A percentile compares a stretch with the other conserved stretches of the same genome.
Conservation (phyloP, 2,888 invertebrate genomes). For the Zaprionus bogoriensis region DNA sequence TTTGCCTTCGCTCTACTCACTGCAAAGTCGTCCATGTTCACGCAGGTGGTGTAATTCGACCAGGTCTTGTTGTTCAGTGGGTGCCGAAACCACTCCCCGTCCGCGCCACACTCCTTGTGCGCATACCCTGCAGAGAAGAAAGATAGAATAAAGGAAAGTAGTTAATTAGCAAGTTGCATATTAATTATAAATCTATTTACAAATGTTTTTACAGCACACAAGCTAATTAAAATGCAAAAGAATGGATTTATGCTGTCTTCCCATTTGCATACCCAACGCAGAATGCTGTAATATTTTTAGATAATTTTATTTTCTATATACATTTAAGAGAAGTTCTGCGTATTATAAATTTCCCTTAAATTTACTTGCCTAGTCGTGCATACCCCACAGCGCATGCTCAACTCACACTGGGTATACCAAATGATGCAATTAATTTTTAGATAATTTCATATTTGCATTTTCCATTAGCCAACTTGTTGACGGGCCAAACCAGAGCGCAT, state of each 20-base stretch:
- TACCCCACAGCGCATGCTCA: not conserved
- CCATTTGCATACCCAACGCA: no score
- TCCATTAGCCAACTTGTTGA: constrained; percentile 15
- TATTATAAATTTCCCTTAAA: not conserved
- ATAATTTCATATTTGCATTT: constrained; percentile 28
- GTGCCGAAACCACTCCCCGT: constrained; percentile 93
- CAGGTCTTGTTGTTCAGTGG: constrained; percentile 90
- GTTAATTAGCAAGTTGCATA: not conserved
- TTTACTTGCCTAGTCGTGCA: not conserved
- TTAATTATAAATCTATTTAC: not conserved
- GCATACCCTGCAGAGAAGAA: constrained; percentile 86
- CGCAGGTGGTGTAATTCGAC: constrained; percentile 96
- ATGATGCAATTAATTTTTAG: constrained; percentile 17
- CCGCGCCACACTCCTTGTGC: constrained; percentile 90
- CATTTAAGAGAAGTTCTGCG: no score
- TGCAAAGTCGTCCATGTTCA: constrained; percentile 87
- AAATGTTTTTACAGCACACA: no score
- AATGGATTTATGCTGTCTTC: no score
- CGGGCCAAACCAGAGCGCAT: constrained; percentile 4
- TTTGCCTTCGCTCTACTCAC: constrained; percentile 81
- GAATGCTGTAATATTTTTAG: no score
- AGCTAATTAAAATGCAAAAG: not conserved
- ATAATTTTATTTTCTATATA: no score
- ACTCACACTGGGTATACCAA: not conserved
- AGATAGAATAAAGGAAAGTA: not conserved